Percentiles rank a stretch among this genome's conserved stretches.
Conservation (phyloP, 2,888 invertebrate genomes). For the Leptothorax acervorum region DNA sequence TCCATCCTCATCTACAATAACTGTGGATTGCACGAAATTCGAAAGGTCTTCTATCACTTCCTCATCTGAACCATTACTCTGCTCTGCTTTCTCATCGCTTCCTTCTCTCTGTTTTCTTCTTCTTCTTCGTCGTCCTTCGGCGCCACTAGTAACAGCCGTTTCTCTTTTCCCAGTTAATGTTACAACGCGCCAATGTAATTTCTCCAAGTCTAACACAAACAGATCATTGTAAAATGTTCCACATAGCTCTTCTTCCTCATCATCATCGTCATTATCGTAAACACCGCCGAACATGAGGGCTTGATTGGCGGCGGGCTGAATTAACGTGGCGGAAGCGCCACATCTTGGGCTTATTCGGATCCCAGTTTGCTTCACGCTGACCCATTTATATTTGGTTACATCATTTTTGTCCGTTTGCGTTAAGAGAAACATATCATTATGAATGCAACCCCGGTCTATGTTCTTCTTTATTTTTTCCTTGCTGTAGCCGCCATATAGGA, state of each 20-base stretch:
- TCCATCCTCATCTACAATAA: slow-evolving; percentile 91
- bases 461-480: slow-evolving; percentile 91
- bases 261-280: slow-evolving; percentile 88
- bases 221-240: slow-evolving; percentile 94
- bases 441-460: slow-evolving; percentile 90
- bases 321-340: slow-evolving; percentile 90
- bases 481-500: slow-evolving; percentile 93
- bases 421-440: slow-evolving; percentile 90
- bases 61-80: slow-evolving; percentile 79
- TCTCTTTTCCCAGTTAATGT: slow-evolving; percentile 86
- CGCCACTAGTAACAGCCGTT: slow-evolving; percentile 59
- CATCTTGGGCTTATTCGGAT: slow-evolving; percentile 88
- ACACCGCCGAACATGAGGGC: slow-evolving; percentile 96
- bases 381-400: slow-evolving; percentile 91
- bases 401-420: slow-evolving; percentile 88
- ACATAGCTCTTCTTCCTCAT: slow-evolving; percentile 90
- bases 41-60: slow-evolving; percentile 68
- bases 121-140: slow-evolving; percentile 76
- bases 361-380: slow-evolving; percentile 89
- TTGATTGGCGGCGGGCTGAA: slow-evolving; percentile 87
- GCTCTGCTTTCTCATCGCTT: slow-evolving; percentile 78
- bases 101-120: slow-evolving; percentile 85
- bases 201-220: slow-evolving; percentile 91
- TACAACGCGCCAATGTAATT: slow-evolving; percentile 89
- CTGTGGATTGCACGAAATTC: slow-evolving; percentile 77